phyloP scores from a whole-genome alignment of 2,113 vertebrate genomes.

The Tauraco erythrolophus region DNA sequence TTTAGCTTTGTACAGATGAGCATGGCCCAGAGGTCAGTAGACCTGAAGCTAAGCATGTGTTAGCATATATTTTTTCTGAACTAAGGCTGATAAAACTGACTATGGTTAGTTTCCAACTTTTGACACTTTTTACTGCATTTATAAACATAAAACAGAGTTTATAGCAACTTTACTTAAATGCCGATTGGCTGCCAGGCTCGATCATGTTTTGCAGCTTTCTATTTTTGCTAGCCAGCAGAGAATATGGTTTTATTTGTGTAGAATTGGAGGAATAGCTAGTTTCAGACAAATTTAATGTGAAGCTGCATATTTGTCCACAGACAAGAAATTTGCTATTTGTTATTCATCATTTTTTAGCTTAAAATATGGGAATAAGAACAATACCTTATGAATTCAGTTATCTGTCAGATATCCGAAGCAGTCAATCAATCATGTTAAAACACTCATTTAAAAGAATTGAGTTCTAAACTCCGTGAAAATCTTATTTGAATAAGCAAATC shows the following conservation, averaged over 20 bases:
- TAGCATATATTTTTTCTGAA: background rate
- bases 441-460: background rate
- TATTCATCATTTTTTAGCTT: background rate
- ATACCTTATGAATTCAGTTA: background rate
- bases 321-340: background rate
- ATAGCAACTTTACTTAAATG: background rate
- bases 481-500: background rate
- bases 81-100: background rate
- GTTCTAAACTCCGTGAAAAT: background rate
- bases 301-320: background rate
- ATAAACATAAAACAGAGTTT: background rate
- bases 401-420: background rate
- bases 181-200: background rate
- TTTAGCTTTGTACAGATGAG: background rate
- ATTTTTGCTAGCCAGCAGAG: background rate
- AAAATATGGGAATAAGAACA: background rate
- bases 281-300: background rate
- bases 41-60: background rate
- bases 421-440: background rate
- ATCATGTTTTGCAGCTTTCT: background rate
- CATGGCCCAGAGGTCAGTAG: background rate
- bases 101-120: background rate
- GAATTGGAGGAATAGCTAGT: background rate
- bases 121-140: background rate
- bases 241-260: background rate